A percentile compares a stretch with the other conserved stretches of the same genome.
Conservation (phyloP, 2,797 vertebrate species). For the Heterohyrax brucei region DNA sequence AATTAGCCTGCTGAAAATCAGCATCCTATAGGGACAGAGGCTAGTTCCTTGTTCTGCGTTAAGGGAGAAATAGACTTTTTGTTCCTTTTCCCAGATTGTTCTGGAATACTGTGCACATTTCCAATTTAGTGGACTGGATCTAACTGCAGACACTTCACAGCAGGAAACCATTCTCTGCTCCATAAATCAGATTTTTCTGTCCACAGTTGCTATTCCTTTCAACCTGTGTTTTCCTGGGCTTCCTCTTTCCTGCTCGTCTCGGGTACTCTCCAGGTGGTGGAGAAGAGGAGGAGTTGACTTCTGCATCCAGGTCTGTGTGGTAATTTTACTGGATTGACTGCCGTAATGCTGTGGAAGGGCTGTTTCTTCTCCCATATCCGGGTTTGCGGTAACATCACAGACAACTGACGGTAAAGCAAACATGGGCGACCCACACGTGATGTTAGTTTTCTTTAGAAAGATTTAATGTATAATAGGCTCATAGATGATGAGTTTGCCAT, state of each 20-base stretch:
- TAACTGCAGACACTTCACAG: neutral
- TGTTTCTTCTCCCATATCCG: neutral
- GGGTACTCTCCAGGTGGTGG: neutral
- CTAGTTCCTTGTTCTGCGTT: neutral
- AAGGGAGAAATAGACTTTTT: neutral
- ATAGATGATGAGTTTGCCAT: neutral
- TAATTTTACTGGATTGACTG: neutral
- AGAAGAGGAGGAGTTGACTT: neutral
- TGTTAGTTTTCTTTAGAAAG: neutral
- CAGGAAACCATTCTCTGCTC: neutral
- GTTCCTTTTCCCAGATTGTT: slow-evolving; percentile 17
- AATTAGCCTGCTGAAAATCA: neutral
- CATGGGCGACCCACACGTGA: neutral
- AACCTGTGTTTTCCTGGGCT: neutral
- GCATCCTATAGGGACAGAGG: neutral
- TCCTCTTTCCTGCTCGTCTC: no score
- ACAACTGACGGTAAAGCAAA: neutral
- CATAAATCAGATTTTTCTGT: neutral
- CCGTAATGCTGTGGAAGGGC: neutral
- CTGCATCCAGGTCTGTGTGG: neutral
- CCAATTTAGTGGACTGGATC: neutral
- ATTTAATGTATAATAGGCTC: neutral
- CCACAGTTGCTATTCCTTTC: neutral
- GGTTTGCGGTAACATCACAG: neutral
- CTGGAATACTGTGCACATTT: neutral